These are phyloP conservation scores for Eudasyphora cyanicolor DNA, from an alignment of 2,888 invertebrate genomes.

Conservation along the genomic window DNA sequence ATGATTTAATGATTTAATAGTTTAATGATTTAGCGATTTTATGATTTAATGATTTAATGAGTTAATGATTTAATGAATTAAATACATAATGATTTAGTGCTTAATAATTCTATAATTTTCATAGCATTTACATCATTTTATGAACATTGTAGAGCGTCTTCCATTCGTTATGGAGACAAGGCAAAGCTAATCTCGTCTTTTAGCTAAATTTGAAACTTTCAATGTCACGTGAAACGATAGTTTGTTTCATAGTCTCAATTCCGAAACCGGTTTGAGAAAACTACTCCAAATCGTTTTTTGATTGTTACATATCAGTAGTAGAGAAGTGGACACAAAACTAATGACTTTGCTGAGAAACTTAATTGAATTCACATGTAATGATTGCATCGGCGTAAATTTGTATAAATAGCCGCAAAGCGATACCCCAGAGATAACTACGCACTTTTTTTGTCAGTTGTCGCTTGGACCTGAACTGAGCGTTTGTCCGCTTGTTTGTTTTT, in stretches of 20 bases:
- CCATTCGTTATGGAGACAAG: no score
- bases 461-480: no score
- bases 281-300: neutral
- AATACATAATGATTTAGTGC: no score
- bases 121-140: no score
- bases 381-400: neutral
- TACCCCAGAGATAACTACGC: neutral
- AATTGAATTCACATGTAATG: neutral
- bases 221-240: neutral
- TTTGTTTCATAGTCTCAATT: neutral
- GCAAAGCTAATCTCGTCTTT: no score
- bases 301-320: constrained; percentile 3
- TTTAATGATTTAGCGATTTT: no score
- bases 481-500: neutral
- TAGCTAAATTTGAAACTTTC: no score
- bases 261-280: neutral
- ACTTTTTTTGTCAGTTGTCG: neutral
- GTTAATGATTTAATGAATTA: no score
- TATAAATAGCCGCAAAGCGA: neutral
- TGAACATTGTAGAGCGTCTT: no score
- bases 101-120: no score
- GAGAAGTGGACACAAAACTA: neutral
- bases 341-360: neutral
- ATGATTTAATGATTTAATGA: no score
- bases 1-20: no score